phyloP scores from a whole-genome alignment of 2,113 vertebrate species.

The Oxyruncus cristatus region DNA sequence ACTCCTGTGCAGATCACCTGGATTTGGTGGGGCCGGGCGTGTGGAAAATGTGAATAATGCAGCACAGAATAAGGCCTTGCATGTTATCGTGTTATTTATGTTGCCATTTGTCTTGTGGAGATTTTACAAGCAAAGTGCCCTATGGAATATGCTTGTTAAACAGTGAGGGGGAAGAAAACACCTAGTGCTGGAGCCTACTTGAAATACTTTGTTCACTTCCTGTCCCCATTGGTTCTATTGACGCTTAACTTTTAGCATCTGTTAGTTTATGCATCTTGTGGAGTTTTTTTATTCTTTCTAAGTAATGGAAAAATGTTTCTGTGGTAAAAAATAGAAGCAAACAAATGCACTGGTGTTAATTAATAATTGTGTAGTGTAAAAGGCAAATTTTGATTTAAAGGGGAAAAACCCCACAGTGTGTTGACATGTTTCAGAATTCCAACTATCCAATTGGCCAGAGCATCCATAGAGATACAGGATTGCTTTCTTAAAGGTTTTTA shows the following conservation, averaged over 20 bases:
- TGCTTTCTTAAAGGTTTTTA: background rate
- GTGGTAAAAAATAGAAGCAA: background rate
- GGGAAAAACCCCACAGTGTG: fast-evolving
- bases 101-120: background rate
- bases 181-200: background rate
- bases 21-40: fast-evolving
- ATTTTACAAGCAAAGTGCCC: background rate
- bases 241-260: background rate
- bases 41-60: background rate
- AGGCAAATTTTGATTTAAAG: background rate
- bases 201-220: background rate
- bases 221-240: background rate
- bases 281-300: background rate
- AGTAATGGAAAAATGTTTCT: background rate
- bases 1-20: background rate
- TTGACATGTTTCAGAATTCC: background rate
- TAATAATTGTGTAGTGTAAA: background rate
- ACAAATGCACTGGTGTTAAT: background rate
- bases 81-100: background rate
- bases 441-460: background rate
- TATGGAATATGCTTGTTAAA: background rate
- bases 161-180: background rate
- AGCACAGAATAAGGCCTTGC: background rate
- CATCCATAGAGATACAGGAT: background rate
- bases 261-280: background rate